Conservation (phyloP, 2,113 vertebrate genomes). For the Oreotragus oreotragus region DNA sequence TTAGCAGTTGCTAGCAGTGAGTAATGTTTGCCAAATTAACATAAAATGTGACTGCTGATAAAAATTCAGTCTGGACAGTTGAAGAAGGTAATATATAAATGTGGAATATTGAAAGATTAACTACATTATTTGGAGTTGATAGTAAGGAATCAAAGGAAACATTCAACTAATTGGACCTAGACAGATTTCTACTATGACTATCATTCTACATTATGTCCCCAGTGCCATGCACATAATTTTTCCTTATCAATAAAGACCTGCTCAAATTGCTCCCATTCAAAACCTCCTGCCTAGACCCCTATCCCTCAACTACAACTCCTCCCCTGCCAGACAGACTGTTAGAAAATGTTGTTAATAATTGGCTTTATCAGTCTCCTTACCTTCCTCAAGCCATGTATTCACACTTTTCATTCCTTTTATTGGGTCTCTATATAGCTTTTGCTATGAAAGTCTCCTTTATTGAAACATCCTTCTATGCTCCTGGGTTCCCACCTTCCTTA, state of each 20-base stretch:
- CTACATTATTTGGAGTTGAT: background rate
- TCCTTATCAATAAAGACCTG: background rate
- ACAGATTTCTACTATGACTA: background rate
- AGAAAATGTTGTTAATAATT: constrained; percentile 4
- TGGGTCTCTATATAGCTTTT: background rate
- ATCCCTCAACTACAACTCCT: background rate
- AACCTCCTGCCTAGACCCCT: background rate
- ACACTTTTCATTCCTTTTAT: constrained; percentile 14
- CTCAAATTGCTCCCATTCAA: background rate
- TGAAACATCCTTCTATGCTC: background rate
- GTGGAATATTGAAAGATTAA: background rate
- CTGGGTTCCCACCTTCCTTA: background rate
- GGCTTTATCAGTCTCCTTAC: background rate
- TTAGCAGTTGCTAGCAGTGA: background rate
- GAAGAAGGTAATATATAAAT: constrained; percentile 7
- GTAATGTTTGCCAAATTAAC: constrained; percentile 14
- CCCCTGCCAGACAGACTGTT: background rate
- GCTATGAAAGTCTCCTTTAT: background rate
- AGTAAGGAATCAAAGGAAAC: background rate
- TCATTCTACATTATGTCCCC: background rate
- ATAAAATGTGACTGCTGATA: constrained; percentile 15
- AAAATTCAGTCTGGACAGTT: constrained; percentile 10
- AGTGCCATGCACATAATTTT: background rate
- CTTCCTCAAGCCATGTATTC: background rate
- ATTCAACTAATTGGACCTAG: background rate